Percentiles rank a stretch among this genome's conserved stretches.
Evolutionary conservation across 2,888 invertebrate genomes (phyloP).

Genomic region (Hyposoter dolosus): DNA sequence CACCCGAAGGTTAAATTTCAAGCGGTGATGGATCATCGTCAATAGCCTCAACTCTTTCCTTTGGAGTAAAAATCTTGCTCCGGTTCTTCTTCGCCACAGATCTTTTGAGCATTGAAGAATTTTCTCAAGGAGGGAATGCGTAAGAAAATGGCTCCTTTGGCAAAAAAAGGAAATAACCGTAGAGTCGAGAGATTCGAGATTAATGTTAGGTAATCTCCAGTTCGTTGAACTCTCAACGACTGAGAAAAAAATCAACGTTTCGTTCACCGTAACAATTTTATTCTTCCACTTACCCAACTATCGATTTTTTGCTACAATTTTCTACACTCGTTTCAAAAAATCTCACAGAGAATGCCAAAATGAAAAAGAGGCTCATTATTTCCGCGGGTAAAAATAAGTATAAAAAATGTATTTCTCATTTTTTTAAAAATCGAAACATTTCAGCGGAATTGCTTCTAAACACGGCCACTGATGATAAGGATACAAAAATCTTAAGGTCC

Average conservation of each 20-base stretch:
- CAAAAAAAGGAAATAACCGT: not conserved
- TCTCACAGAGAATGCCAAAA: too few species aligned
- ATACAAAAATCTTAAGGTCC: not conserved
- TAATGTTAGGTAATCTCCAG: not conserved
- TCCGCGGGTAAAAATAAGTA: too few species aligned
- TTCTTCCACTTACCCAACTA: not conserved
- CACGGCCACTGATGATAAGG: not conserved
- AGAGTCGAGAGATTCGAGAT: not conserved
- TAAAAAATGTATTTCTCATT: not conserved
- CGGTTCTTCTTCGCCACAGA: not conserved
- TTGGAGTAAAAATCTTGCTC: not conserved
- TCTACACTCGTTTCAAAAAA: too few species aligned
- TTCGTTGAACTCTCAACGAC: too few species aligned
- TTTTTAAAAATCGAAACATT: not conserved
- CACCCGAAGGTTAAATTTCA: conserved; percentile 5
- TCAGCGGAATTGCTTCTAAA: not conserved
- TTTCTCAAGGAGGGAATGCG: not conserved
- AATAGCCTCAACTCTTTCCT: conserved; percentile 42
- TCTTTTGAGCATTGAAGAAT: conserved; percentile 20
- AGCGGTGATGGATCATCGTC: conserved; percentile 60
- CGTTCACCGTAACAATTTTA: not conserved
- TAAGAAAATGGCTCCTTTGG: conserved; percentile 16
- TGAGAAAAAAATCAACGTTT: not conserved
- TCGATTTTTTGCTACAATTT: too few species aligned
- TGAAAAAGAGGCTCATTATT: too few species aligned